Base-by-base conservation (phyloP, 2,113 vertebrate genomes). In the Lagenorhynchus albirostris region DNA sequence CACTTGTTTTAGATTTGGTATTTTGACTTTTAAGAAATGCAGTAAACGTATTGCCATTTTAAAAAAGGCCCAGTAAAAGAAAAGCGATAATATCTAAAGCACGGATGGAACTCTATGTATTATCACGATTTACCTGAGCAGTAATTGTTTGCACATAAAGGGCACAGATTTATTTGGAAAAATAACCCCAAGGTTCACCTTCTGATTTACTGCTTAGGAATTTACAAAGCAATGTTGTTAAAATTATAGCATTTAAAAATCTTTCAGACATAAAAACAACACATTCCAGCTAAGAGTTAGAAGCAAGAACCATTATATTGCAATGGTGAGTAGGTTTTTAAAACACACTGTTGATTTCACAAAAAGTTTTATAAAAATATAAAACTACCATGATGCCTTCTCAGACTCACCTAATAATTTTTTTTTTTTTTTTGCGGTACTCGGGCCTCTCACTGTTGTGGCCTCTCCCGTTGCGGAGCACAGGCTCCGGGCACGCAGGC, bases 21-120 rank as follows among this genome's bases (percentile, higher is more conserved):
- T 96, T 92, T 47, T 94, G 80, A 81, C 60, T 92, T 88, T 92
- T 62, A 58, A 85, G 47, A 92, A 92, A 79, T n/a, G 8, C 5
- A 92, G 50, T 29, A 79, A 74, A 88, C 7, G 76, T 18, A 76
- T 1, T 26, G 23, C 31, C 70, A 36, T 74, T n/a, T 53, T 68
- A 31, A 85, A 95, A 97, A 77, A 86, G 41, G 90, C 62, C 20
- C 33, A 58, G 41, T 70, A 31, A 90, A 87, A 60, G 68, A 92
- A 74, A 76, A 71, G 58, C 36, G 23, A 65, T 79, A 80, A 83
- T 44, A 41, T 15, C 14, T 63, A 20, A 47, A 47, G 25, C 60
- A 31, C 20, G 36, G 20, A n/a, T 60, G 1, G 26, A 86, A 70
- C 31, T 23, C 18, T 50, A 26, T 0, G 8, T 8, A 23, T 65